Evolutionary conservation across 2,797 vertebrate species (phyloP).

Genomic region (Liasis olivaceus): DNA sequence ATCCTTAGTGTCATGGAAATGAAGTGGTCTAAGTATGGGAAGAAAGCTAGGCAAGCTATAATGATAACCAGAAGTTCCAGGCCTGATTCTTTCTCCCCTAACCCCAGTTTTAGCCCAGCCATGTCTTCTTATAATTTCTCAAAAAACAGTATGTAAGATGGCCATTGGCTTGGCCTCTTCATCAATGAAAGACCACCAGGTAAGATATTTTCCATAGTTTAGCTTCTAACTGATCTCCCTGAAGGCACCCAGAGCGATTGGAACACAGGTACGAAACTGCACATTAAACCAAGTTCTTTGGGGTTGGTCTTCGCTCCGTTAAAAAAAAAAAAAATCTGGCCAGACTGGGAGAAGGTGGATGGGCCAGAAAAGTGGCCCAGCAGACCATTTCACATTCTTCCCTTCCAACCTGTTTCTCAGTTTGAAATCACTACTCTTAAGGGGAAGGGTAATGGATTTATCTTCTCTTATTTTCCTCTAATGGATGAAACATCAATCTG

Average conservation of each 20-base stretch:
- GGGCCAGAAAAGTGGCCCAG: no score
- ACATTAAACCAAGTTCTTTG: background rate
- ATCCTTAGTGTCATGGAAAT: background rate
- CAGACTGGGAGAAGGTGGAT: no score
- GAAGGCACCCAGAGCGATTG: background rate
- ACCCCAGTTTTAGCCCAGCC: no score
- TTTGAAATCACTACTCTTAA: background rate
- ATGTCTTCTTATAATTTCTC: no score
- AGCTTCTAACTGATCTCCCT: background rate
- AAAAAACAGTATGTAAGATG: no score
- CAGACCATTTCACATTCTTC: no score
- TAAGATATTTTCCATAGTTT: background rate
- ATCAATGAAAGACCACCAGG: background rate
- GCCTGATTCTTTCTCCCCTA: no score
- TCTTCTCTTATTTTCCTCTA: background rate
- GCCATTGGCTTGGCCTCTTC: no score
- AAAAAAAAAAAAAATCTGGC: no score
- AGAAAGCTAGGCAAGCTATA: no score
- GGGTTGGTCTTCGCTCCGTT: no score
- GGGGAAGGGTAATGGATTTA: background rate
- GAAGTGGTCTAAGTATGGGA: background rate
- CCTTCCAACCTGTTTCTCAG: background rate
- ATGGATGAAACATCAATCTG: background rate
- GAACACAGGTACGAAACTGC: background rate
- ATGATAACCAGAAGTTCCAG: no score